Conservation (phyloP, 1,140 invertebrate genomes). For the Bombyx mori region DNA sequence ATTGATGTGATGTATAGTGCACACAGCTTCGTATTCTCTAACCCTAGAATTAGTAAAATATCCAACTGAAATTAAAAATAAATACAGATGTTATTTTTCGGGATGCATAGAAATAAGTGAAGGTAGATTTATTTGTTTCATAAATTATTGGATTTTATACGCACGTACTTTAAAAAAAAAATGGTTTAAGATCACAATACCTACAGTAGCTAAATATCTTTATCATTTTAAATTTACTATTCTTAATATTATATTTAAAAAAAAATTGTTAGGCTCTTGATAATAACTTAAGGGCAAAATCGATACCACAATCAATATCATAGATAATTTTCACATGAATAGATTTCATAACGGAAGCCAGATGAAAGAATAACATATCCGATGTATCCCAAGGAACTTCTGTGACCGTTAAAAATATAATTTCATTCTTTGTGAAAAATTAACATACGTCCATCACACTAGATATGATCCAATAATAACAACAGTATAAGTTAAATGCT, state of each 20-base stretch:
- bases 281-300: slow-evolving; percentile 27
- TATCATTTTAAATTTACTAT: no score
- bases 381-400: slow-evolving; percentile 10
- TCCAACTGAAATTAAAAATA: no score
- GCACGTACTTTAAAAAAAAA: no score
- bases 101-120: no score
- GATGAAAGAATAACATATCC: slow-evolving; percentile 61
- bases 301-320: slow-evolving; percentile 1
- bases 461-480: slow-evolving; percentile 53
- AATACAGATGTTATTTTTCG: no score
- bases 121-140: no score
- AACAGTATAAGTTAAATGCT: slow-evolving; percentile 44
- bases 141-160: no score
- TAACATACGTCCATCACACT: slow-evolving; percentile 59
- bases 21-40: no score
- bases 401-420: slow-evolving; percentile 7
- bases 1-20: no score
- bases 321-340: slow-evolving; percentile 36
- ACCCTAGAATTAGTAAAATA: no score
- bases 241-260: background rate
- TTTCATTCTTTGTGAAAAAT: slow-evolving; percentile 36
- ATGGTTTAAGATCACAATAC: no score
- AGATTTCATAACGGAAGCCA: slow-evolving; percentile 42
- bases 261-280: background rate
- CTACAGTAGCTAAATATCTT: no score